Evolutionary conservation across 2,888 invertebrate species (phyloP).

Genomic region (Ganaspis brasiliensis): DNA sequence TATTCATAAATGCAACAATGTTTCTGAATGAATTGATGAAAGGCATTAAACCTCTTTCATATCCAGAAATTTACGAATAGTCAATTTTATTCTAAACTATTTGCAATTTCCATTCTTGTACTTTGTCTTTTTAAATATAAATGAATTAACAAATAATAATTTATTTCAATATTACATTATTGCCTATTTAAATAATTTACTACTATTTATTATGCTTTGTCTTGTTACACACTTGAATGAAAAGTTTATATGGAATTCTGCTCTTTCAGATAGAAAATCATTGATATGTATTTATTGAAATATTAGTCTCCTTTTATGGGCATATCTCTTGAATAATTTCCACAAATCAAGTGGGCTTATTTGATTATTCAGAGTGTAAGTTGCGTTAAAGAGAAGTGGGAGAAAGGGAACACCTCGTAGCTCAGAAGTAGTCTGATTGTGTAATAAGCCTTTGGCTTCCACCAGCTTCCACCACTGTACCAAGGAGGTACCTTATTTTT

Average conservation of each 20-base stretch:
- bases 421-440: conserved; percentile 61
- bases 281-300: conserved; percentile 44
- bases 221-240: too few species aligned
- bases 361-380: conserved; percentile 63
- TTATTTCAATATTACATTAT: too few species aligned
- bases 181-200: too few species aligned
- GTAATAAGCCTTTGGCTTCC: conserved; percentile 66
- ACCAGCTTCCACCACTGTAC: conserved; percentile 52
- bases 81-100: too few species aligned
- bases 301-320: conserved; percentile 62
- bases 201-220: too few species aligned
- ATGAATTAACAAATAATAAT: too few species aligned
- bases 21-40: background rate
- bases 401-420: conserved; percentile 57
- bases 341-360: conserved; percentile 67
- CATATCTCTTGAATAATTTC: conserved; percentile 61
- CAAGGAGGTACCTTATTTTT: conserved; percentile 67
- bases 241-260: background rate
- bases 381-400: conserved; percentile 48
- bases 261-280: background rate
- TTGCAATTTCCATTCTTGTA: too few species aligned
- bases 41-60: background rate
- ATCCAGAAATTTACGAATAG: background rate
- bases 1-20: conserved; percentile 3
- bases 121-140: too few species aligned